These are phyloP conservation scores for Loxodonta africana DNA, from an alignment of 2,113 vertebrate genomes.

Conservation along the genomic window DNA sequence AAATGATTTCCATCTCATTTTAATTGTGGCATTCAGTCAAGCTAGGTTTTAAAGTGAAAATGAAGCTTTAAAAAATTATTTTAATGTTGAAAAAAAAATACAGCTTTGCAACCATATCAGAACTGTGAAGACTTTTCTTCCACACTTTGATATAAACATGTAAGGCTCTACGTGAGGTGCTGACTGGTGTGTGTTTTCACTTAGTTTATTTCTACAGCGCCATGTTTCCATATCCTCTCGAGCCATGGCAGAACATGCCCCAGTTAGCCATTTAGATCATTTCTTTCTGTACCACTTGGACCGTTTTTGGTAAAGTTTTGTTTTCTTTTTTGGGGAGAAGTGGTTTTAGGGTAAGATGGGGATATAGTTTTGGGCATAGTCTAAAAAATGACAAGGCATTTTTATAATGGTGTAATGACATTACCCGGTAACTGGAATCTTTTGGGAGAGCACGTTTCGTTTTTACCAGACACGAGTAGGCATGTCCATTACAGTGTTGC, in stretches of 20 bases:
- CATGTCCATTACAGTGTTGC: not conserved
- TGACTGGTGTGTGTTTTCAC: not conserved
- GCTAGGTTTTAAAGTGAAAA: conserved; percentile 26
- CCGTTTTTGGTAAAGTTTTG: not conserved
- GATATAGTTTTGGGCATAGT: not conserved
- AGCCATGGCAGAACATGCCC: not conserved
- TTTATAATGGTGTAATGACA: not conserved
- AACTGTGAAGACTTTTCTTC: conserved; percentile 20
- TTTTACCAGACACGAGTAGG: not conserved
- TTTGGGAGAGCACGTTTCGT: conserved; percentile 9
- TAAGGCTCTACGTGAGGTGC: not conserved
- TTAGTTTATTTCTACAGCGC: not conserved
- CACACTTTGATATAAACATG: not conserved
- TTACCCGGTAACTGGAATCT: not conserved
- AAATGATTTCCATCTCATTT: conserved; percentile 20
- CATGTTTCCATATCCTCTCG: not conserved
- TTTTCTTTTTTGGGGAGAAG: not conserved
- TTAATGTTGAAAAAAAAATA: not conserved
- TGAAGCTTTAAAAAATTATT: conserved; percentile 29
- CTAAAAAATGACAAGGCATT: not conserved
- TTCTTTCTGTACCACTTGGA: not conserved
- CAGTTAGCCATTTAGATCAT: not conserved
- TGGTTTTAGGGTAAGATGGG: conserved; percentile 23
- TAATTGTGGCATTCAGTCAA: not conserved
- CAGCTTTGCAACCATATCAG: not conserved